Conservation (phyloP, 2,888 invertebrate genomes). For the Nysson spinosus region DNA sequence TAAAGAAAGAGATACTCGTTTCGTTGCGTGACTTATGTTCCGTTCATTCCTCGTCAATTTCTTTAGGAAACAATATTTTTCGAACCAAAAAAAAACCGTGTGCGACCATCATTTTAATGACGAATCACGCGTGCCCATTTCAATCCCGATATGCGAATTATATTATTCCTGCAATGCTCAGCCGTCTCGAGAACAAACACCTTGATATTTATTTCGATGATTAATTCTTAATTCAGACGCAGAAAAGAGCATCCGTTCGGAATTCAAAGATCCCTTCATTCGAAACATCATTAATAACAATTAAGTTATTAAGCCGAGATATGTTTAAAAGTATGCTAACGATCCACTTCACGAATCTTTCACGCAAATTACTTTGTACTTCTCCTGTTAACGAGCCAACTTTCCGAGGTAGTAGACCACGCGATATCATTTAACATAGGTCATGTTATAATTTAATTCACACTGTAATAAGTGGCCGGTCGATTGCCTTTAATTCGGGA, state of each 20-base stretch:
- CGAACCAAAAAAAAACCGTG: constrained; percentile 9
- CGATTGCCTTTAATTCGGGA: constrained; percentile 21
- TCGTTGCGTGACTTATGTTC: neutral
- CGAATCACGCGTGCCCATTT: constrained; percentile 3
- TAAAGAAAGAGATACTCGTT: constrained; percentile 55
- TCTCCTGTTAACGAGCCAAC: neutral
- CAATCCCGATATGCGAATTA: neutral
- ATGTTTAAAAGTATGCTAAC: no score
- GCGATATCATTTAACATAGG: neutral
- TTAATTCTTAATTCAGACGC: no score
- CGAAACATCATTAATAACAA: no score
- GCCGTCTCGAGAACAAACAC: no score
- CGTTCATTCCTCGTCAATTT: constrained; percentile 28
- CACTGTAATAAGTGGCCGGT: constrained; percentile 26
- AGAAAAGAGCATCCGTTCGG: no score
- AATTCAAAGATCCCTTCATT: no score
- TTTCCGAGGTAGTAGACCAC: neutral
- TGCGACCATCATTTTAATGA: constrained; percentile 9
- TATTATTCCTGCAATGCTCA: neutral
- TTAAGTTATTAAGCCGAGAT: no score
- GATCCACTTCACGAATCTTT: neutral
- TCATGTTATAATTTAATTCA: constrained; percentile 42
- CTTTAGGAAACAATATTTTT: constrained; percentile 19
- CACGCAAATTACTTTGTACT: constrained; percentile 6
- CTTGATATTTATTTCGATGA: no score